These are phyloP conservation scores for Drosophila biarmipes DNA, from an alignment of 1,140 invertebrate genomes.

Conservation along the genomic window DNA sequence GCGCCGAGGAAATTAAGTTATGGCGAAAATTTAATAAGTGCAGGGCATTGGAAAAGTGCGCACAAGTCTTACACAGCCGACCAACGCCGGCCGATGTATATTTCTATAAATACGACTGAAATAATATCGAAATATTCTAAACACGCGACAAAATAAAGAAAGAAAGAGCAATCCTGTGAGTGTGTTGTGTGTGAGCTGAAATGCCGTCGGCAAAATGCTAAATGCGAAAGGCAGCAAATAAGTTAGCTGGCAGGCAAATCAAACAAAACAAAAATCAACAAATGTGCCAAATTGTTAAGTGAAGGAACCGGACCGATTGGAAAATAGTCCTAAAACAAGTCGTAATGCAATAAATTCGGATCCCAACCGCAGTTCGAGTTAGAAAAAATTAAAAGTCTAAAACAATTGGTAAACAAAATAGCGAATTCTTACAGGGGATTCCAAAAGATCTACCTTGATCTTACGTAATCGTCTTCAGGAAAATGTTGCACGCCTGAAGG, in stretches of 20 bases:
- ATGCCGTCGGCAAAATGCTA: conserved; percentile 42
- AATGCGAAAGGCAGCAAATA: conserved; percentile 17
- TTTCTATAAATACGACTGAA: conserved; percentile 41
- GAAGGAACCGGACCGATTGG: not conserved
- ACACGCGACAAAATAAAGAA: conserved; percentile 35
- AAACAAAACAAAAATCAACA: conserved; percentile 38
- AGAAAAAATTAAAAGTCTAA: too few species aligned
- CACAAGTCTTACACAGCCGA: conserved; percentile 9
- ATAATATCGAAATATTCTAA: conserved; percentile 31
- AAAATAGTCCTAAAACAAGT: too few species aligned
- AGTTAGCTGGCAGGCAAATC: conserved; percentile 20
- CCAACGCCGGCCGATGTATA: conserved; percentile 18
- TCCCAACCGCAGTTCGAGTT: too few species aligned
- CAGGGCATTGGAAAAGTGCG: conserved; percentile 31
- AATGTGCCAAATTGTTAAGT: conserved; percentile 35
- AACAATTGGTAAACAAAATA: too few species aligned
- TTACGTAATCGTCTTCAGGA: not conserved
- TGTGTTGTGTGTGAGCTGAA: conserved; percentile 26
- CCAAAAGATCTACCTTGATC: too few species aligned
- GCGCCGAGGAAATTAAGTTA: conserved; percentile 68
- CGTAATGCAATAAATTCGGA: too few species aligned
- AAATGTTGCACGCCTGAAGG: not conserved
- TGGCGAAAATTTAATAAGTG: conserved; percentile 68
- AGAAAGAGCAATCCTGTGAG: conserved; percentile 32
- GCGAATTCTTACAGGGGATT: too few species aligned